These are phyloP conservation scores for Drosophila meridionalis DNA, from an alignment of 2,888 invertebrate species.

Conservation along the genomic window DNA sequence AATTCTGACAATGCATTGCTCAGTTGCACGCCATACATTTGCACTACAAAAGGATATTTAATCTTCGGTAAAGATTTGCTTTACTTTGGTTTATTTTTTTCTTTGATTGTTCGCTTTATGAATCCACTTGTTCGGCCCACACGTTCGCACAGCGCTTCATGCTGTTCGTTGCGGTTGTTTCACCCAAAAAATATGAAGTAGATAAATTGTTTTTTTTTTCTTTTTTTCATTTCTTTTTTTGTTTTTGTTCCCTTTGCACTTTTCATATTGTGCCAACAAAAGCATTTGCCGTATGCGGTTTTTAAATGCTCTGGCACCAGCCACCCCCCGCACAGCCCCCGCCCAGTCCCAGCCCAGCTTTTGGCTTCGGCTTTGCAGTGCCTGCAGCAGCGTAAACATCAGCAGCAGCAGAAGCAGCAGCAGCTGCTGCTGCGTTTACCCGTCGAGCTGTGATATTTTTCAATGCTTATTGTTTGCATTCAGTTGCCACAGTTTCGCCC, in stretches of 20 bases:
- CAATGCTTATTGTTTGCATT: constrained; percentile 71
- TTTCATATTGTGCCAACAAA: constrained; percentile 49
- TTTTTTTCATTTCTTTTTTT: constrained; percentile 28
- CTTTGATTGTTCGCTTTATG: constrained; percentile 19
- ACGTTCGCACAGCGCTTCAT: neutral
- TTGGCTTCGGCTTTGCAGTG: constrained; percentile 24
- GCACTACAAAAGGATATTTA: constrained; percentile 6
- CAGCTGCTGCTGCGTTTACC: constrained; percentile 43
- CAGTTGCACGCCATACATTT: neutral
- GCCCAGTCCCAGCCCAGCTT: neutral
- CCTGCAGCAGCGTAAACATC: constrained; percentile 24
- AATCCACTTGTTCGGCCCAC: neutral
- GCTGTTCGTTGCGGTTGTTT: constrained; percentile 33
- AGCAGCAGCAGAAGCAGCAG: constrained; percentile 38
- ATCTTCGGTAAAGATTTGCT: constrained; percentile 13
- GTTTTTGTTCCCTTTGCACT: constrained; percentile 22
- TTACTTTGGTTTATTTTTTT: neutral
- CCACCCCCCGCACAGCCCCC: neutral
- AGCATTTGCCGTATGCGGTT: constrained; percentile 53
- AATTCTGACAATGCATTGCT: neutral
- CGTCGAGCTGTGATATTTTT: constrained; percentile 71
- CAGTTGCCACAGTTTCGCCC: constrained; percentile 42
- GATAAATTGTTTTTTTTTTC: constrained; percentile 60
- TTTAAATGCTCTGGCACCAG: constrained; percentile 36
- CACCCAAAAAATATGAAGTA: constrained; percentile 55